Evolutionary conservation across 2,113 vertebrate species (phyloP).

Genomic region (Excalfactoria chinensis): DNA sequence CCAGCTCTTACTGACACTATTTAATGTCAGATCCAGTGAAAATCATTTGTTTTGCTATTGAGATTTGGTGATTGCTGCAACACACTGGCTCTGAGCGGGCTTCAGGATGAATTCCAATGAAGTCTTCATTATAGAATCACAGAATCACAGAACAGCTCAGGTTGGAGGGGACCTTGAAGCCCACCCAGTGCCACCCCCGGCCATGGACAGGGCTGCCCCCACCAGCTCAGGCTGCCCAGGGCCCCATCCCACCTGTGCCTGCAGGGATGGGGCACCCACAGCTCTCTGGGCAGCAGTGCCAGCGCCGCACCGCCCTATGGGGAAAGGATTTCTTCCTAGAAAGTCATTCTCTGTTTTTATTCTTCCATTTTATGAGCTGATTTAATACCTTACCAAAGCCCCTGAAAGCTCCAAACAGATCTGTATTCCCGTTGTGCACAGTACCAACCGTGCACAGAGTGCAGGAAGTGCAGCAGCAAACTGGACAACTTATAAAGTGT

Average conservation of each 20-base stretch:
- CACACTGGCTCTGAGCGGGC: not conserved
- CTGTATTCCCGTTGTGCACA: not conserved
- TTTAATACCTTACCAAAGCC: not conserved
- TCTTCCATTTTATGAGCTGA: not conserved
- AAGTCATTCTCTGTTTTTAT: not conserved
- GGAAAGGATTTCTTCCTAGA: too few relatives aligned
- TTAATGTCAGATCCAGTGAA: not conserved
- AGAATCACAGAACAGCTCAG: too few relatives aligned
- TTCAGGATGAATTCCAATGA: not conserved
- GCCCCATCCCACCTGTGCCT: too few relatives aligned
- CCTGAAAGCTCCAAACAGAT: not conserved
- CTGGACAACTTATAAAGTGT: not conserved
- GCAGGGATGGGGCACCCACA: too few relatives aligned
- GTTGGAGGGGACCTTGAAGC: too few relatives aligned
- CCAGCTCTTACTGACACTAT: not conserved
- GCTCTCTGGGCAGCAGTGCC: too few relatives aligned
- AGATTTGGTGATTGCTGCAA: not conserved
- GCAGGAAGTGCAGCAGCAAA: not conserved
- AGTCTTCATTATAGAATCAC: not conserved
- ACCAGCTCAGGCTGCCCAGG: too few relatives aligned
- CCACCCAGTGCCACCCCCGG: too few relatives aligned
- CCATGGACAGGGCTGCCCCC: too few relatives aligned
- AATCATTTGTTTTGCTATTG: not conserved
- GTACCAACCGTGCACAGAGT: not conserved
- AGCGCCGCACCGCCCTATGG: too few relatives aligned